Percentiles rank a stretch among this genome's conserved stretches.
Conservation (phyloP, 2,113 vertebrate genomes). For the Beaufortia kweichowensis region DNA sequence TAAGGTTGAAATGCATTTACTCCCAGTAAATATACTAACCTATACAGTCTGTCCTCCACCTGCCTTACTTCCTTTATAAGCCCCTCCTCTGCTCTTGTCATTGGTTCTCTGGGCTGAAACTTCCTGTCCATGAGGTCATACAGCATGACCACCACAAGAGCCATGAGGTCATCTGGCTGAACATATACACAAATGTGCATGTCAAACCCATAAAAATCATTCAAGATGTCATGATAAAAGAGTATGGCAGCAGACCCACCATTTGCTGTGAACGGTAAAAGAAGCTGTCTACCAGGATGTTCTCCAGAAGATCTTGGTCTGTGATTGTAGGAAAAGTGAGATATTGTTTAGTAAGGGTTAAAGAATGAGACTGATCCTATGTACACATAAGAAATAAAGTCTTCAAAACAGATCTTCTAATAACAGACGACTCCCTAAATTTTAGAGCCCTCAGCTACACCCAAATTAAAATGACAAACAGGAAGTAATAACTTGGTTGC, state of each 20-base stretch:
- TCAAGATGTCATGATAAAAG: conserved; percentile 49
- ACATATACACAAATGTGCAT: background rate
- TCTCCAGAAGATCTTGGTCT: conserved; percentile 92
- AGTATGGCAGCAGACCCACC: conserved; percentile 76
- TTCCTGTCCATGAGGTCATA: conserved; percentile 88
- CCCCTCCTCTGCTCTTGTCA: conserved; percentile 64
- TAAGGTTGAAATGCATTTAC: background rate
- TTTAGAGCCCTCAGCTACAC: too few relatives aligned
- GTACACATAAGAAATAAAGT: too few relatives aligned
- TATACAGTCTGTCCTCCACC: conserved; percentile 78
- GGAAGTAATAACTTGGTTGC: too few relatives aligned
- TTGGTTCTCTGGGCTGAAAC: conserved; percentile 72
- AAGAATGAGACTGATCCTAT: background rate
- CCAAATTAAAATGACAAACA: too few relatives aligned
- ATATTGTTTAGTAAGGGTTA: background rate
- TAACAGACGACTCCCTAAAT: too few relatives aligned
- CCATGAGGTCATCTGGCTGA: conserved; percentile 81
- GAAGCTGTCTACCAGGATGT: conserved; percentile 82
- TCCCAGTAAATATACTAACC: conserved; percentile 65
- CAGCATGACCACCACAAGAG: conserved; percentile 90
- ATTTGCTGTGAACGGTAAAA: conserved; percentile 78
- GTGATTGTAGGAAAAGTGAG: conserved; percentile 22
- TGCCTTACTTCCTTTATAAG: conserved; percentile 77
- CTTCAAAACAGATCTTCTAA: too few relatives aligned
- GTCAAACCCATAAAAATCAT: background rate